phyloP scores from a whole-genome alignment of 2,113 vertebrate species.

The Corydoras maculifer region DNA sequence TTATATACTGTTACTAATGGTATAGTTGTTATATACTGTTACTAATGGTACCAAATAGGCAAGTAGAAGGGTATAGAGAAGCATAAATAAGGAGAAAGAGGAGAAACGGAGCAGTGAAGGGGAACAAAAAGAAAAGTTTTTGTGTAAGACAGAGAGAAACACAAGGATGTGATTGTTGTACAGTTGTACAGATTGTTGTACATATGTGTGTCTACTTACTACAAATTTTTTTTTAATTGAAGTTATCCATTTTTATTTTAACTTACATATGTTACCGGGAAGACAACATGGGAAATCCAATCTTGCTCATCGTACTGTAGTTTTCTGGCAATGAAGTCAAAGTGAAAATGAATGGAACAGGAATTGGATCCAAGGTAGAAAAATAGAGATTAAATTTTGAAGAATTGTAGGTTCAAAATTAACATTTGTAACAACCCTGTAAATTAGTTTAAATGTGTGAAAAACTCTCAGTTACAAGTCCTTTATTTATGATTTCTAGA shows the following conservation, averaged over 20 bases:
- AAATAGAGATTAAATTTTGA: neutral
- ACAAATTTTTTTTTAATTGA: too few species aligned
- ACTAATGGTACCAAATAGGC: too few species aligned
- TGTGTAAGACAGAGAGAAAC: conserved; percentile 35
- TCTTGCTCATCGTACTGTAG: too few species aligned
- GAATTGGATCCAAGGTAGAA: neutral
- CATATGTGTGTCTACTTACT: neutral
- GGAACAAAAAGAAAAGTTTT: conserved; percentile 43
- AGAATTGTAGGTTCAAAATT: neutral
- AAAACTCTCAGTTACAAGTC: neutral
- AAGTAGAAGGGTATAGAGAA: too few species aligned
- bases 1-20: conserved; percentile 62
- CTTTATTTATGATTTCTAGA: neutral
- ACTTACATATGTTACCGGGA: too few species aligned
- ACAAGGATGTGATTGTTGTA: neutral
- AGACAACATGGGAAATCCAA: too few species aligned
- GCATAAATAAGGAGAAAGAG: too few species aligned
- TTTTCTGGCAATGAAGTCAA: too few species aligned
- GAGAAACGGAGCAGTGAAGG: conserved; percentile 20
- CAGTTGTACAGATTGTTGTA: neutral
- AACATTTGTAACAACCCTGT: neutral
- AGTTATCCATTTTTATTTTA: too few species aligned
- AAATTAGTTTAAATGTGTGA: neutral
- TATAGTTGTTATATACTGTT: conserved; percentile 62
- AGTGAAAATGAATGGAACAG: neutral